Evolutionary conservation across 2,888 invertebrate genomes (phyloP).

Genomic region (Catocala sponsa): DNA sequence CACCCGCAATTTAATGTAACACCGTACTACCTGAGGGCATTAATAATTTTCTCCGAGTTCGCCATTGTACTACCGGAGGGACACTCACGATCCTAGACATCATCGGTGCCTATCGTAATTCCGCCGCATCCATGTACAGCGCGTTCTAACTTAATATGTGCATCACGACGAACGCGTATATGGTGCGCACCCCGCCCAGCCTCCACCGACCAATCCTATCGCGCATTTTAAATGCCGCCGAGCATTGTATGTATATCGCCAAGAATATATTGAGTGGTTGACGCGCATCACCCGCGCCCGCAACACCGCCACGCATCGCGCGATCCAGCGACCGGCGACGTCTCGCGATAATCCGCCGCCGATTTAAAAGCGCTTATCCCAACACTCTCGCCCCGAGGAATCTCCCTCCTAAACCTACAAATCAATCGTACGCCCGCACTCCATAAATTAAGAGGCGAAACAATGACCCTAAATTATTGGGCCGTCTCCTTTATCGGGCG

Average conservation of each 20-base stretch:
- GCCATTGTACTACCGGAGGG: constrained; percentile 71
- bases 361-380: constrained; percentile 70
- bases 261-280: constrained; percentile 83
- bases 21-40: constrained; percentile 66
- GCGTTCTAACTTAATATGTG: constrained; percentile 86
- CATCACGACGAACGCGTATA: constrained; percentile 85
- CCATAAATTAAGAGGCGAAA: constrained; percentile 85
- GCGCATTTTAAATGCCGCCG: constrained; percentile 78
- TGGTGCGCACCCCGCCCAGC: constrained; percentile 78
- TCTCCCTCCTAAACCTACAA: constrained; percentile 80
- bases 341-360: constrained; percentile 55
- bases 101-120: constrained; percentile 81
- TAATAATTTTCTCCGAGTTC: constrained; percentile 69
- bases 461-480: constrained; percentile 88
- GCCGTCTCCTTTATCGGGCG: constrained; percentile 81
- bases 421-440: constrained; percentile 85
- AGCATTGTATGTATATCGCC: constrained; percentile 87
- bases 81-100: constrained; percentile 77
- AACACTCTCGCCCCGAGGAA: constrained; percentile 67
- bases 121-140: constrained; percentile 80
- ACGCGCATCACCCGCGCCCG: constrained; percentile 53
- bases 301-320: constrained; percentile 45
- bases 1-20: constrained; percentile 77
- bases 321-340: constrained; percentile 34
- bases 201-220: constrained; percentile 81